Conservation (phyloP, 92 coral and sea anemone genomes). For the Epizoanthus illoricatus region DNA sequence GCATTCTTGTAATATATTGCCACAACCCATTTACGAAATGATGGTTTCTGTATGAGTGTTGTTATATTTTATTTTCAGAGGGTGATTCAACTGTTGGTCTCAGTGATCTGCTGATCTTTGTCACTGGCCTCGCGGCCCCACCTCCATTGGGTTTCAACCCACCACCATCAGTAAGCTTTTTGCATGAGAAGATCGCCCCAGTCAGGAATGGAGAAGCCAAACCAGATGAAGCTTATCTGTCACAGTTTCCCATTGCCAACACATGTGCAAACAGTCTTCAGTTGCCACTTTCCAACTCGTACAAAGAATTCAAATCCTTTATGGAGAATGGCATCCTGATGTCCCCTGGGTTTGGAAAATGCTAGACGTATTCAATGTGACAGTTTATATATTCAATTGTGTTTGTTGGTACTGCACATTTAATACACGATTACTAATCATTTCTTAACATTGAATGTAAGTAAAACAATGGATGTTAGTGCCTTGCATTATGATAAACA, state of each 20-base stretch:
- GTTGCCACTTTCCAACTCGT: constrained; percentile 1
- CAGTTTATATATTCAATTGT: constrained; percentile 1
- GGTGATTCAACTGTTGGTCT: constrained; percentile 13
- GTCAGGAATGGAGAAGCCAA: constrained; percentile 17
- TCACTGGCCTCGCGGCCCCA: constrained; percentile 25
- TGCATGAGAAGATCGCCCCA: constrained; percentile 26
- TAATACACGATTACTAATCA: constrained; percentile 8
- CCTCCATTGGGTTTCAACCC: constrained; percentile 24
- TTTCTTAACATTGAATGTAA: not conserved
- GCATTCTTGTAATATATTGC: no score
- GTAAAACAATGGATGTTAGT: not conserved
- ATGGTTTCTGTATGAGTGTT: no score
- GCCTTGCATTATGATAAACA: no score
- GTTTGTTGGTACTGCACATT: not conserved
- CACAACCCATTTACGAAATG: no score
- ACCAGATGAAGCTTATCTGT: constrained; percentile 12
- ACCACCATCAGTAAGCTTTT: constrained; percentile 24
- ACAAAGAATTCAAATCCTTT: constrained; percentile 7
- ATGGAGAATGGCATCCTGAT: constrained; percentile 16
- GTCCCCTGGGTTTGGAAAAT: constrained; percentile 15
- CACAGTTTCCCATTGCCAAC: constrained; percentile 26
- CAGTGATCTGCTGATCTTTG: constrained; percentile 29
- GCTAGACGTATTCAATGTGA: not conserved
- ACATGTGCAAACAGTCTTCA: constrained; percentile 22
- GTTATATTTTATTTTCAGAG: constrained; percentile 14